Conservation (phyloP, 2,113 vertebrate species). For the Toxotes chatareus region DNA sequence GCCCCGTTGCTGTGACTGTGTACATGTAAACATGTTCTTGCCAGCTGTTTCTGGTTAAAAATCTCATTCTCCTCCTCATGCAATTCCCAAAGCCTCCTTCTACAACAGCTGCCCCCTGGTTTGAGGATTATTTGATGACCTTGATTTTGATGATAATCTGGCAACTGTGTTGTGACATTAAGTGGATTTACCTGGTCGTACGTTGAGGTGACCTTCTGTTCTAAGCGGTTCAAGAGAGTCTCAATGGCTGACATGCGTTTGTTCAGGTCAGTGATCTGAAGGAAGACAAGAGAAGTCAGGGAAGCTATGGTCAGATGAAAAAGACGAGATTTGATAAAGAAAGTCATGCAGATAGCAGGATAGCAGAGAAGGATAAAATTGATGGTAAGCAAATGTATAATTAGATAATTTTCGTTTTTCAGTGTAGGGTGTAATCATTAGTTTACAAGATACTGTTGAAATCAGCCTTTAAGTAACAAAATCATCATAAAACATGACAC, state of each 20-base stretch:
- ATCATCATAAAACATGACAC: neutral
- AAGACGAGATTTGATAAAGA: neutral
- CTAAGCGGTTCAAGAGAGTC: conserved; percentile 81
- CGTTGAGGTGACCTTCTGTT: conserved; percentile 79
- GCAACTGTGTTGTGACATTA: neutral
- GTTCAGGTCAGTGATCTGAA: conserved; percentile 86
- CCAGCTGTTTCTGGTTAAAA: neutral
- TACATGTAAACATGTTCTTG: neutral
- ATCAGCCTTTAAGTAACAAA: neutral
- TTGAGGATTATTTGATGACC: neutral
- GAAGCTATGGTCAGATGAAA: neutral
- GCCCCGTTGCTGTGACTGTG: no score
- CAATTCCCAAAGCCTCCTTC: neutral
- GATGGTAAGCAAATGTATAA: neutral
- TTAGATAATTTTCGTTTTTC: neutral
- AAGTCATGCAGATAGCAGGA: neutral
- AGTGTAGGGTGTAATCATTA: neutral
- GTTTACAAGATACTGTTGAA: neutral
- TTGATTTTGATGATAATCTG: neutral
- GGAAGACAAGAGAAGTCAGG: neutral
- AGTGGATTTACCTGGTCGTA: conserved; percentile 77
- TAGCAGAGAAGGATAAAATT: neutral
- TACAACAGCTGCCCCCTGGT: neutral
- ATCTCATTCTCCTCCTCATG: neutral
- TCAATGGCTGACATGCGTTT: conserved; percentile 84